These are phyloP conservation scores for Cyprinodon variegatus DNA, from an alignment of 2,113 vertebrate genomes.

Conservation along the genomic window DNA sequence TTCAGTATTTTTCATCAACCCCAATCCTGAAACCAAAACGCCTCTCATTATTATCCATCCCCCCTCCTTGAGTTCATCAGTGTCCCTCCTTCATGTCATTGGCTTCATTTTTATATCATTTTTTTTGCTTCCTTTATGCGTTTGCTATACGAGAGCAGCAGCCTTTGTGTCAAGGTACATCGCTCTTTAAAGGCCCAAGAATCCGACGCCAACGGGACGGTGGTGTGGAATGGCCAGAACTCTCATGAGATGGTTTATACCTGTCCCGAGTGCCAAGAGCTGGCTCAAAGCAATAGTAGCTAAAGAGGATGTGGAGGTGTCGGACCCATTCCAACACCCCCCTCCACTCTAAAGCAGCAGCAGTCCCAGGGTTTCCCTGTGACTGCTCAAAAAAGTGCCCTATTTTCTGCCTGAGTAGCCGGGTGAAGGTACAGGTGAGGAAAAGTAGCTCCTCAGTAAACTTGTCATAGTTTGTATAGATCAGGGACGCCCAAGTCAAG, in stretches of 20 bases:
- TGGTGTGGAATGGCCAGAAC: constrained; percentile 69
- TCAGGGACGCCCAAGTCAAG: neutral
- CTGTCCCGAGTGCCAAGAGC: constrained; percentile 79
- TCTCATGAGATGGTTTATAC: constrained; percentile 77
- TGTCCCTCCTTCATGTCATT: constrained; percentile 19
- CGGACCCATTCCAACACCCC: constrained; percentile 9
- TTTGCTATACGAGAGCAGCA: constrained; percentile 64
- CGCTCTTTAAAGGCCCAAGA: constrained; percentile 74
- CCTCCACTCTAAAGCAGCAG: constrained; percentile 40
- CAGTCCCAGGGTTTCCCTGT: constrained; percentile 39
- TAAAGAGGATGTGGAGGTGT: constrained; percentile 54
- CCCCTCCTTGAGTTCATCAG: constrained; percentile 9
- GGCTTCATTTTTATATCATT: constrained; percentile 15
- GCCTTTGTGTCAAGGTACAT: constrained; percentile 70
- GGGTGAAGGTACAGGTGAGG: constrained; percentile 70
- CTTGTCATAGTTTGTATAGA: neutral
- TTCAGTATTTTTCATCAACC: constrained; percentile 28
- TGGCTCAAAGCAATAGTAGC: constrained; percentile 61
- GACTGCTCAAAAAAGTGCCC: constrained; percentile 50
- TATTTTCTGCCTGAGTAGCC: constrained; percentile 56
- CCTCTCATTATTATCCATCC: neutral
- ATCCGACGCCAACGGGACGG: constrained; percentile 65
- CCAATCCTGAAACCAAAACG: constrained; percentile 32
- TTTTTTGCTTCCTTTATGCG: constrained; percentile 31
- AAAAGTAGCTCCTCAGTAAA: neutral